Base-by-base conservation (phyloP, 2,113 vertebrate species). In the Eupsittula cactorum region DNA sequence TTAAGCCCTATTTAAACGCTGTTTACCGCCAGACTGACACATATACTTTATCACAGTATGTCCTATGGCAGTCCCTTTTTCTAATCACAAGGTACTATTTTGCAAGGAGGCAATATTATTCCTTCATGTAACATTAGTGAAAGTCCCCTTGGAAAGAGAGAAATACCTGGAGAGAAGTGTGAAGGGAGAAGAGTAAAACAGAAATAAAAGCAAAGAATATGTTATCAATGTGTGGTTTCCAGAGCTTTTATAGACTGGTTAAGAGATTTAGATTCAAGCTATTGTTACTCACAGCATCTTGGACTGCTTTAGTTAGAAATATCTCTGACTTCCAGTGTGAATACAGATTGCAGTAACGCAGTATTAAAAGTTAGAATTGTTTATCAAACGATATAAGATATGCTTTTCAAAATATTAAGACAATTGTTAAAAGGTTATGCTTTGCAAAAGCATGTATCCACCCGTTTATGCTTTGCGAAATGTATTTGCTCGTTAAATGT, bases 281-380 rank as follows among this genome's bases (percentile, higher is more conserved):
- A 46, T 6, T 62, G 29, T 18, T 86, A 70, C 46, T 31, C 49
- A 91, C 85, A 91, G 19, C 77, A 83, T 15, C 53, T 65, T 27
- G 42, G 39, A 16, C 13, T n/a, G 42, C 39, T 84, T 84, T 23
- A 68, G 33, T 57, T 17, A 17, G 7, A 33, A 83, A 19, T n/a
- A 55, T 28, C 39, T 49, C 55, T 23, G 59, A n/a, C 7, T 53
- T 75, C 3, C 25, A 55, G 1, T 5, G 4, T 0, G 1, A 75
- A 19, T 24, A 76, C 0, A 1, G n/a, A 86, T 86, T 68, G 52
- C 28, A 53, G 17, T 15, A 10, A 37, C 44, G 16, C 31, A 37
- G 35, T 37, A 37, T 37, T 37, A 37, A 37, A 37, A 37, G 35
- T 37, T 37, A 37, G 35, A 37, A 37, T 37, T 37, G 35, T 37